Evolutionary conservation across 2,888 invertebrate species (phyloP), one percentile per base, ranked within the genome.

Genomic region (Leucophenga maculata): DNA sequence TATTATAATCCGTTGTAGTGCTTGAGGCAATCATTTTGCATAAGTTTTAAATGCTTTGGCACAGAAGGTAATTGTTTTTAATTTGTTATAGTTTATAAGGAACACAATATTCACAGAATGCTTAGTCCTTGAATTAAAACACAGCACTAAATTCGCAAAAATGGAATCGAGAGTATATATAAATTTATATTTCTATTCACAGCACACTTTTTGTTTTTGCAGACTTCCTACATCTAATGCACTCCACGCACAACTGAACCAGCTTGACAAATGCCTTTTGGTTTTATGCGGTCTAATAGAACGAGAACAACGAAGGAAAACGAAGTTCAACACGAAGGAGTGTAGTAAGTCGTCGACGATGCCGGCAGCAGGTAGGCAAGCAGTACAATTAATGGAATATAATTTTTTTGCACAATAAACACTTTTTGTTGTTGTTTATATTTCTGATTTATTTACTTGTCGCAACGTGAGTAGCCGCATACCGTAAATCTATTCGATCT

Each of bases 1-100:
- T 72, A 54, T 75, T 74, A 72, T 84, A 85, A 71, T 86, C 85
- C 69, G 81, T 78, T 46, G 76, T 78, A 9, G 79, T 11, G 11
- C 9, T 71, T 31, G 82, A 80, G 9, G 85, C 78, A 67, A 86
- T 84, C 85, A 85, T 85, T 71, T 74, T 82, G 8, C 6, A 16
- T 50, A 50, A n/a, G 50, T 13, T 11, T 11, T 64, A 31, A 26
- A 8, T 48, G 9, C 14, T 48, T 55, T 18, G 18, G 32, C 14
- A 13, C 18, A 39, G n/a, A 60, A 14, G 26, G n/a, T n/a, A n/a
- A n/a, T n/a, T n/a, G n/a, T n/a, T 26, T 26, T 50, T 65, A 32
- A 13, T 31, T 60, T 2, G 8, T 59, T 26, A 26, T 3, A 26
- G n/a, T n/a, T 26, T 1, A 46, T 20, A 64, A n/a, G 31, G 8